Base-by-base conservation (phyloP, 2,888 invertebrate genomes). In the Dicyrtoma fusca region DNA sequence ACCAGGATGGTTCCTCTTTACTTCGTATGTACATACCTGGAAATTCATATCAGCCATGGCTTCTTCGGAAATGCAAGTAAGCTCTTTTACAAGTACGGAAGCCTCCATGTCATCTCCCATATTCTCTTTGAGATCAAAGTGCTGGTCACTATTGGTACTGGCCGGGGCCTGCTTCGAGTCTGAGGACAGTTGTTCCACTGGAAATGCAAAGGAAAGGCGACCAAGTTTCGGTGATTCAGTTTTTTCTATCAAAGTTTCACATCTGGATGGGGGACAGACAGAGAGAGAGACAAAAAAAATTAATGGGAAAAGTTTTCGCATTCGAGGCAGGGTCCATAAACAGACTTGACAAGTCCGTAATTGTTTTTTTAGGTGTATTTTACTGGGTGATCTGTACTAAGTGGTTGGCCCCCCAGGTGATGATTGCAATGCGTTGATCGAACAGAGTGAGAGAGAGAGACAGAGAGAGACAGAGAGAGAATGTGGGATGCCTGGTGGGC, bases 61-160 rank as follows among this genome's bases (percentile, higher is more conserved):
- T 82, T 92, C 92, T 83, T 92, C 92, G 62, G 91, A 92, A 83
- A 92, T 92, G 84, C 92, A 92, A 14, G 92, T 92, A 76, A 92
- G 86, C 83, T 92, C 92, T 1, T 79, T 78, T 21, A 76, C 77
- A 34, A 78, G 70, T 61, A 74, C 70, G 26, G 74, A 72, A 26
- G 78, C 75, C 17, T 45, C 63, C 23, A 62, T 62, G 21, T 45
- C 25, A 47, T 47, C 64, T 23, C 25, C 25, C 47, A 49, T 49
- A 13, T n/a, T 19, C 19, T 6, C 49, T 6, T 49, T 19, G 49
- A 49, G 49, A 49, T 49, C 10, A 10, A 45, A 10, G 45, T 45
- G 45, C 10, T 45, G 10, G 10, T 13, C n/a, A 17, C 11, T 72
- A 14, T 51, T 65, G 23, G 71, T 74, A 64, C n/a, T 10, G 5